phyloP scores from a whole-genome alignment of 2,797 vertebrate genomes.

The Aulostomus chinensis region DNA sequence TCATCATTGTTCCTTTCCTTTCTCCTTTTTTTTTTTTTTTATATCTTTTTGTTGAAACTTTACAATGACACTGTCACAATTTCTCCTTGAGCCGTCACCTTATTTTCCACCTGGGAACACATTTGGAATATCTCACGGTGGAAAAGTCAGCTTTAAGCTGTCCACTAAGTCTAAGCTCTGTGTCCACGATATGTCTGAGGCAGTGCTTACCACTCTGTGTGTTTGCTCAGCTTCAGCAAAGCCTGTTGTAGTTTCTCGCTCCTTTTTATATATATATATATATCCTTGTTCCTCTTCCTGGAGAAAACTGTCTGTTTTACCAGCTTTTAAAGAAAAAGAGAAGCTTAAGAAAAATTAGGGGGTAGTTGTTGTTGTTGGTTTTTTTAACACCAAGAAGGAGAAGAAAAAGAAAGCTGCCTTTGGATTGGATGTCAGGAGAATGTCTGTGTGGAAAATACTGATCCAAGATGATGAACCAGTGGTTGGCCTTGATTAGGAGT shows the following conservation, averaged over 20 bases:
- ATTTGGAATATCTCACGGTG: constrained; percentile 24
- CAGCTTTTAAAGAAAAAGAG: constrained; percentile 40
- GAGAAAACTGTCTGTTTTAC: constrained; percentile 51
- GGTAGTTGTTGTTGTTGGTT: no score
- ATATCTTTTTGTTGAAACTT: constrained; percentile 8
- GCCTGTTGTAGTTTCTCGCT: no score
- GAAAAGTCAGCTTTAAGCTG: constrained; percentile 46
- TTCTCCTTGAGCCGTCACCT: constrained; percentile 28
- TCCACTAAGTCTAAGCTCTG: no score
- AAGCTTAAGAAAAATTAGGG: constrained; percentile 11
- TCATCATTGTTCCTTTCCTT: not conserved
- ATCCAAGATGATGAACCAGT: constrained; percentile 65
- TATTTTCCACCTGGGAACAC: constrained; percentile 12
- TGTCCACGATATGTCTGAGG: no score
- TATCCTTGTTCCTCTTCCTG: constrained; percentile 32
- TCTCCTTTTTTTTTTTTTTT: constrained; percentile 5
- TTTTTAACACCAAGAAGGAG: no score
- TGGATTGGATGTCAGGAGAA: no score
- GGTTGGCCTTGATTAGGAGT: constrained; percentile 54
- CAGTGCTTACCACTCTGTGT: no score
- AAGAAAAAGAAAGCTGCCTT: no score
- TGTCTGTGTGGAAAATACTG: constrained; percentile 54
- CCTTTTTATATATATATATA: no score
- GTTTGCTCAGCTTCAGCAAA: no score
- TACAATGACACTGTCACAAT: constrained; percentile 18